Base-by-base conservation (phyloP, 2,113 vertebrate genomes). In the Tauraco erythrolophus region DNA sequence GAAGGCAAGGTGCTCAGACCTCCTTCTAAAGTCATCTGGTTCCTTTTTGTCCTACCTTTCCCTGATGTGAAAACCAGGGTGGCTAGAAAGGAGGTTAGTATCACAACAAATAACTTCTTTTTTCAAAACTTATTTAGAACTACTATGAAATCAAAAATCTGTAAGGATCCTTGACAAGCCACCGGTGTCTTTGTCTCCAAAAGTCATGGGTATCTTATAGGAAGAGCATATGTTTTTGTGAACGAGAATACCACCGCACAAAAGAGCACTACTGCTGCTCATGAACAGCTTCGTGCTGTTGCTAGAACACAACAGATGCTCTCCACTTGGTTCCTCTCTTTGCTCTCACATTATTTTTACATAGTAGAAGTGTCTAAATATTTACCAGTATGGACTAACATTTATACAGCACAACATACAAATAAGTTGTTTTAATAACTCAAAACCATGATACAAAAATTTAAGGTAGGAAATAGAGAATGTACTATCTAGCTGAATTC, bases 271-370 rank as follows among this genome's bases (percentile, higher is more conserved):
- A 11, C 53, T 11, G n/a, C 18, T 41, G 64, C 77, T 78, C 72
- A 7, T 10, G 17, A 92, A 57, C 77, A 30, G 69, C 74, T 74
- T 16, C 14, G 76, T 23, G 7, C 19, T 28, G 41, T 27, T 15
- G 56, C 37, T 66, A 48, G 82, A 77, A 72, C 48, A 45, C 92
- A 81, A 58, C 84, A 85, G 84, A 85, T 74, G 79, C 64, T 94
- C 82, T 68, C n/a, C 91, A 7, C 66, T 68, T 11, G 25, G 60
- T 9, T 76, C 70, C 51, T 50, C 76, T 68, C 58, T 35, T 68
- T 22, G 7, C 43, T 61, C 54, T 77, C 89, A 43, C n/a, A 3
- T 56, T 39, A 31, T 46, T 84, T 80, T 53, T 9, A 18, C 8
- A 35, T 35, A 35, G 25, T 10, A 61, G 23, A 30, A 93, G 37